Base-by-base conservation (phyloP, 2,797 vertebrate species). In the Pseudochaenichthys georgianus region DNA sequence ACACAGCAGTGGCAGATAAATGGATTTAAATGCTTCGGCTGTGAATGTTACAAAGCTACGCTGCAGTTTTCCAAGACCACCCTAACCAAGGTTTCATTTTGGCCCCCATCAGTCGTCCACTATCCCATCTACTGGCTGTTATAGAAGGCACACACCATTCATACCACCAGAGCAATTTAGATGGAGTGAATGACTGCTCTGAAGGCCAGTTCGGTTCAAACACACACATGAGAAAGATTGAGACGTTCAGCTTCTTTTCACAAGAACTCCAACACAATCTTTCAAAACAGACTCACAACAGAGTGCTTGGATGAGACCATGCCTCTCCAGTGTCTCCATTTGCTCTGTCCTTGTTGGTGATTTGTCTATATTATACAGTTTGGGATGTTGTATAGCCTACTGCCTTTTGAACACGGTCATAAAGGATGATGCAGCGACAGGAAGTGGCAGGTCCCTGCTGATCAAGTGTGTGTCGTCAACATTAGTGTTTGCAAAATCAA, bases 61-160 rank as follows among this genome's bases (percentile, higher is more conserved):
- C 42, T 10, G 58, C 16, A 2, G 69, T 73, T 43, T 38, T 10
- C 64, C 34, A 5, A 21, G 45, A 62, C 46, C 60, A 43, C 28
- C 70, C 34, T 43, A 58, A 73, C 75, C 61, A 67, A 52, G 55
- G 73, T 71, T 78, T 84, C 82, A 85, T 77, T 87, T 93, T 84
- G 94, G 88, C 89, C 92, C 34, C 84, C 89, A 86, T 94, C 92
- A 91, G 91, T 91, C 85, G 84, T 88, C 93, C 93, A 87, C 90
- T 92, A 94, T 95, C 95, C 92, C 93, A 95, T 93, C 92, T 89
- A 92, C 90, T 91, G 87, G 77, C 73, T 59, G 57, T 65, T 64
- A 54, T 61, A n/a, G 69, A 55, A 59, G 70, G 23, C 60, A 46
- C 41, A 23, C 13, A 23, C 70, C 73, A 69, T 72, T 85, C 67